Evolutionary conservation across 2,888 invertebrate genomes (phyloP).

Genomic region (Hyppa rectilinea): DNA sequence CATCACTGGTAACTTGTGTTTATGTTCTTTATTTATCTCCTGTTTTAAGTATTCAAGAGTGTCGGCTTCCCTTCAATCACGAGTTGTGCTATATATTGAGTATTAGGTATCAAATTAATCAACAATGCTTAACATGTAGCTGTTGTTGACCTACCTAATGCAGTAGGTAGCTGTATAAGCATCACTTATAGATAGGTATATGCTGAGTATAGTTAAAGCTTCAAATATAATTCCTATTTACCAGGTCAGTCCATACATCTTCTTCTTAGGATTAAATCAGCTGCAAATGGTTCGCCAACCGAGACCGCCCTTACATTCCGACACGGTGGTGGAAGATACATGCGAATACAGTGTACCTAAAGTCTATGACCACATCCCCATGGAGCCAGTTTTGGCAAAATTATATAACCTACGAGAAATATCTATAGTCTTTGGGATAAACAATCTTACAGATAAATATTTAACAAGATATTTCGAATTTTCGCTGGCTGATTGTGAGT

Average conservation of each 20-base stretch:
- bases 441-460: slow-evolving; percentile 89
- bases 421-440: slow-evolving; percentile 83
- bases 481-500: slow-evolving; percentile 90
- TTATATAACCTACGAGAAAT: slow-evolving; percentile 90
- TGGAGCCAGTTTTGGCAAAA: slow-evolving; percentile 88
- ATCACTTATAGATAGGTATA: background rate
- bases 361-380: slow-evolving; percentile 90
- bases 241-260: slow-evolving; percentile 89
- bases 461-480: slow-evolving; percentile 91
- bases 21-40: background rate
- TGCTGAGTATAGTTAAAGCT: background rate
- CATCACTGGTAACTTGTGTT: slow-evolving; percentile 77
- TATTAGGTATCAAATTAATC: background rate
- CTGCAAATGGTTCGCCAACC: slow-evolving; percentile 90
- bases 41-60: background rate
- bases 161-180: background rate
- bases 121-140: background rate
- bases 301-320: slow-evolving; percentile 76
- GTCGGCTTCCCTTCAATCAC: background rate
- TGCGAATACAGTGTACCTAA: slow-evolving; percentile 83
- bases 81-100: background rate
- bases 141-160: background rate
- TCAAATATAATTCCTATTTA: background rate
- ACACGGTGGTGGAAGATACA: slow-evolving; percentile 79
- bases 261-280: slow-evolving; percentile 87